Percentiles rank a stretch among this genome's conserved stretches.
phyloP scores from a whole-genome alignment of 1,140 invertebrate species.

The Zaprionus taronus region DNA sequence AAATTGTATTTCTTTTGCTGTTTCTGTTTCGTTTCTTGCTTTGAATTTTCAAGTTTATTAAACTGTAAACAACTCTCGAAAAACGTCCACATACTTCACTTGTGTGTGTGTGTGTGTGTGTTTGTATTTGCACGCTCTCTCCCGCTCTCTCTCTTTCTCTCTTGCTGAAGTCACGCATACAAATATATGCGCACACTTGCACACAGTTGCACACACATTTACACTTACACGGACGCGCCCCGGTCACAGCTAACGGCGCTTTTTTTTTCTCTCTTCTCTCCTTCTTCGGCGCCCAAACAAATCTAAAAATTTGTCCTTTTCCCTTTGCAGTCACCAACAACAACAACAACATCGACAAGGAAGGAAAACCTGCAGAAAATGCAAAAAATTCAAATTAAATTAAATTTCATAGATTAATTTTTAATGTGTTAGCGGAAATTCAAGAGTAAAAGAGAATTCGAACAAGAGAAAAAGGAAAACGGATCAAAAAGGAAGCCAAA shows the following conservation, averaged over 20 bases:
- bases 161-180: slow-evolving; percentile 35
- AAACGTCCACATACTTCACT: slow-evolving; percentile 22
- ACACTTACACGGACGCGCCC: slow-evolving; percentile 43
- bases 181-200: slow-evolving; percentile 48
- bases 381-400: slow-evolving; percentile 34
- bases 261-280: slow-evolving; percentile 37
- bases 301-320: slow-evolving; percentile 28
- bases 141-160: background rate
- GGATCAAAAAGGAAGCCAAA: slow-evolving; percentile 43
- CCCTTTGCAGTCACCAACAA: slow-evolving; percentile 22
- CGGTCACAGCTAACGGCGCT: slow-evolving; percentile 65
- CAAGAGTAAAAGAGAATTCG: slow-evolving; percentile 9
- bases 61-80: slow-evolving; percentile 44
- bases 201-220: slow-evolving; percentile 28
- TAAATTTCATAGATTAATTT: slow-evolving; percentile 25
- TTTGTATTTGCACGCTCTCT: slow-evolving; percentile 7
- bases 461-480: slow-evolving; percentile 28
- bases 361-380: slow-evolving; percentile 2
- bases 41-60: slow-evolving; percentile 39
- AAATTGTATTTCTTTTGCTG: slow-evolving; percentile 19
- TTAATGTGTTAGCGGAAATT: slow-evolving; percentile 46
- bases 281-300: slow-evolving; percentile 31
- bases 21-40: slow-evolving; percentile 10
- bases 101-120: slow-evolving; percentile 11
- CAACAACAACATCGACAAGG: background rate